Base-by-base conservation (phyloP, 2,113 vertebrate species). In the Grantiella picta region DNA sequence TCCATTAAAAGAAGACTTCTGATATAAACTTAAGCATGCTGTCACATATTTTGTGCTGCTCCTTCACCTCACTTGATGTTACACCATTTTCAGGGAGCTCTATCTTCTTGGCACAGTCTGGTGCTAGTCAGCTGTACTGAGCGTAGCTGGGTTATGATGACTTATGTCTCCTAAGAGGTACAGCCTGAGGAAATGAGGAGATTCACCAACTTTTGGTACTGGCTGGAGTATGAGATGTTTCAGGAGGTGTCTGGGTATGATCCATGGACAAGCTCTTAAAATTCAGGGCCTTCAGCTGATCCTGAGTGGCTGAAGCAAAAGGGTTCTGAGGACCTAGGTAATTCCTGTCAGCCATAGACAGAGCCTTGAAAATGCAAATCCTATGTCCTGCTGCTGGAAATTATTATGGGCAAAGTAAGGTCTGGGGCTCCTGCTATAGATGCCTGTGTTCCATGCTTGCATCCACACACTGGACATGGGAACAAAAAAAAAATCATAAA, bases 181-280 rank as follows among this genome's bases (percentile, higher is more conserved):
- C 33, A 50, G 4, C 3, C 9, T 14, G 31, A 71, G 52, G 35
- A 63, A 53, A 31, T 24, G n/a, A 47, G 31, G 20, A 27, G 23
- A 47, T 56, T 80, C 16, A 17, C 21, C 5, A 21, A 2, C 12
- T 57, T 56, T 29, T 81, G n/a, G 29, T 61, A 56, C 33, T 38
- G 9, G 18, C 59, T 92, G 56, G 21, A 47, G 38, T 29, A 40
- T 14, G 10, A 25, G 20, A 52, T 7, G 3, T 35, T 56, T 86
- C 31, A 69, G 50, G 82, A 84, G 42, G 11, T 16, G 9, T 54
- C 29, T 64, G 23, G 8, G 7, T 50, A 15, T 1, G 31, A 54
- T 11, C 42, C 0, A 1, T 23, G 15, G 20, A 23, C 1, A 2
- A 81, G 12, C 7, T 35, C 29, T 47, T 69, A 25, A 28, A n/a